Evolutionary conservation across 1,140 invertebrate genomes (phyloP), one percentile per base, ranked within the genome.

Genomic region (Heliothis virescens): DNA sequence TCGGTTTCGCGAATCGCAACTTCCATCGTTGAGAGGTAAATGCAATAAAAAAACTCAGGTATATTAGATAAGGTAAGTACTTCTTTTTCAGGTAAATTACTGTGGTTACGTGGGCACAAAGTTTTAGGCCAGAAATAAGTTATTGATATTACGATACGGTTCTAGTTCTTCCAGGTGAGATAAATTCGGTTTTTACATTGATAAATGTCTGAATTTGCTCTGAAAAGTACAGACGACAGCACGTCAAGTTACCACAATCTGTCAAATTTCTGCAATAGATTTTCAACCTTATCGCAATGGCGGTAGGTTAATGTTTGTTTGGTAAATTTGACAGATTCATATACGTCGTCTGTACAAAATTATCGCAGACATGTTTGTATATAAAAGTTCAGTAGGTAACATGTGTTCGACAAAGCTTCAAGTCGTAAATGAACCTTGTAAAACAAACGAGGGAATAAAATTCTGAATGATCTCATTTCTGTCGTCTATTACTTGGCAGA

Each of bases 371-470:
- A 34, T 47, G 62, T 65, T 65, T 29, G 1, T 29, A 65, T 65
- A 65, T 15, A 47, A 47, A 34, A 47, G 34, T 47, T 47, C 62
- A 16, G 29, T 34, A 63, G 12, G 26, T 65, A 3, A 65, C 62
- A 65, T 29, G 62, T 65, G 62, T 47, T 9, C 15, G 7, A 63
- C 34, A 65, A 10, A 26, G 21, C 59, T 15, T 1, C 3, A 26
- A 41, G 29, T 65, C 62, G 34, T 65, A n/a, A 65, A 65, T 41
- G 62, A 18, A 10, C 1, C 34, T 18, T 34, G 34, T 65, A 65
- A 65, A 65, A 9, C 62, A 47, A 65, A 65, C 62, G 62, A 65
- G 34, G 62, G 15, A 47, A 11, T 65, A 47, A 65, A 65, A 65
- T 15, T 47, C 4, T 18, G 15, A 65, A 65, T 65, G n/a, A 65